A percentile compares a stretch with the other conserved stretches of the same genome.
phyloP scores from a whole-genome alignment of 30 jellyfish, hydroid and myxozoan genomes.

The Pseudorhiza aurosa region DNA sequence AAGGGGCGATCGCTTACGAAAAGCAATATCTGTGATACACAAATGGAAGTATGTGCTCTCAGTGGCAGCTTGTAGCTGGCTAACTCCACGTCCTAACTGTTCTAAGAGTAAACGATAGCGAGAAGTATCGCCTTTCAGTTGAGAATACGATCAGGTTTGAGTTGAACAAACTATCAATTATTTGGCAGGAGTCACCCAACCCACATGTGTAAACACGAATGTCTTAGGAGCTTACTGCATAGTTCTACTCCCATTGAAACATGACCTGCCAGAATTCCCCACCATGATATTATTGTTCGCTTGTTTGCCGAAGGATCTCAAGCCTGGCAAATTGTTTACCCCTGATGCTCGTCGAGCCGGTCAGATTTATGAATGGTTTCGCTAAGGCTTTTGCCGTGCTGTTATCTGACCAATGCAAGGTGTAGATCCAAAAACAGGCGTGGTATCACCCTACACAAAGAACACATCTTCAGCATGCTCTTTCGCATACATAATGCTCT shows the following conservation, averaged over 20 bases:
- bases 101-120: too few relatives aligned
- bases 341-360: background rate
- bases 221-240: background rate
- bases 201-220: background rate
- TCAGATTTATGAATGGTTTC: background rate
- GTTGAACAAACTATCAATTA: constrained; percentile 1
- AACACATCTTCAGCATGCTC: too few relatives aligned
- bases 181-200: background rate
- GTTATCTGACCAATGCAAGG: background rate
- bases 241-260: constrained; percentile 1
- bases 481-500: too few relatives aligned
- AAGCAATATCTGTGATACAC: too few relatives aligned
- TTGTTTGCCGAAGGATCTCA: background rate
- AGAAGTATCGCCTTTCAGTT: background rate
- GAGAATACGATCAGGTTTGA: background rate
- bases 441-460: too few relatives aligned
- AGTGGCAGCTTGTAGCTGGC: too few relatives aligned
- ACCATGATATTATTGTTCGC: background rate
- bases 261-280: background rate
- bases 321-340: background rate
- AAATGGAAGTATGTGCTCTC: too few relatives aligned
- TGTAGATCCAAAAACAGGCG: too few relatives aligned
- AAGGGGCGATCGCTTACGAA: too few relatives aligned
- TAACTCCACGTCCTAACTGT: too few relatives aligned
- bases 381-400: background rate